Evolutionary conservation across 2,797 vertebrate genomes (phyloP).

Genomic region (Propithecus deckenii): DNA sequence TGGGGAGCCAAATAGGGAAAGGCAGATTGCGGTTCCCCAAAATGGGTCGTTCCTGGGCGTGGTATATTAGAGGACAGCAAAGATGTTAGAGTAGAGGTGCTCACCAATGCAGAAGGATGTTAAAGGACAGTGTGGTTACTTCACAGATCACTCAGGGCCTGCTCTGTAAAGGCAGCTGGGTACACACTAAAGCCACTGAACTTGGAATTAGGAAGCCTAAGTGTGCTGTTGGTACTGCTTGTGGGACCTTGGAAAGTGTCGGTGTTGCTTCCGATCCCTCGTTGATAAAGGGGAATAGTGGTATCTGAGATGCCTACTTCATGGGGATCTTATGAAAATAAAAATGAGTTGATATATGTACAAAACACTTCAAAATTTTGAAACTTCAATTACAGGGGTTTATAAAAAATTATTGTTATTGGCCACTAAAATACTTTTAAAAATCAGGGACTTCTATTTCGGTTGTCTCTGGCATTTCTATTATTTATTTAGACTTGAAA

Average conservation of each 20-base stretch:
- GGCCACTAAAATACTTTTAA: neutral
- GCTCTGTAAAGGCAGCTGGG: neutral
- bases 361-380: slow-evolving; percentile 2
- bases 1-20: neutral
- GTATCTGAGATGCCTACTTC: neutral
- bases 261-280: neutral
- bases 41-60: neutral
- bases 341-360: neutral
- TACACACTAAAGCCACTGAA: neutral
- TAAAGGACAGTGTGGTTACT: neutral
- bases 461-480: neutral
- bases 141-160: neutral
- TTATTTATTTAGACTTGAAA: slow-evolving; percentile 16
- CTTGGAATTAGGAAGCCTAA: neutral
- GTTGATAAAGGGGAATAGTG: neutral
- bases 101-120: neutral
- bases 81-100: neutral
- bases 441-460: neutral
- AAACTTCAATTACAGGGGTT: neutral
- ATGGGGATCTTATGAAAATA: neutral
- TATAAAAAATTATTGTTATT: neutral
- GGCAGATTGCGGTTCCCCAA: neutral
- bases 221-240: neutral
- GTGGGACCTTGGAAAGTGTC: neutral
- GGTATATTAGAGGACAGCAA: neutral